Evolutionary conservation across 2,888 invertebrate genomes (phyloP).

Genomic region (Campopleginae sp.): DNA sequence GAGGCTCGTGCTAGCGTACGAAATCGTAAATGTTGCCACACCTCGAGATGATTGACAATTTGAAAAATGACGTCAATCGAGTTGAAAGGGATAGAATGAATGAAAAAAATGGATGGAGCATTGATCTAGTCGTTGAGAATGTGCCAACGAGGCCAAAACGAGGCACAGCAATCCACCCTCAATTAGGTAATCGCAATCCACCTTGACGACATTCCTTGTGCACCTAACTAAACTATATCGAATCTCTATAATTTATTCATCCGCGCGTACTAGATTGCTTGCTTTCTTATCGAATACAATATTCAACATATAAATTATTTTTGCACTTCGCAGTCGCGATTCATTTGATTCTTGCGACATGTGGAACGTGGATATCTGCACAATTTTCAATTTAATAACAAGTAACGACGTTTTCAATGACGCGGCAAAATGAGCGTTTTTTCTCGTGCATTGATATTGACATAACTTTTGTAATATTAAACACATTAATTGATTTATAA

Average conservation of each 20-base stretch:
- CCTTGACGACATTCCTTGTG: slow-evolving; percentile 27
- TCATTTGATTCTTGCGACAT: slow-evolving; percentile 5
- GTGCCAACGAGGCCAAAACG: slow-evolving; percentile 1
- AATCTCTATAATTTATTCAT: slow-evolving; percentile 23
- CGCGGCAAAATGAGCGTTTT: not conserved
- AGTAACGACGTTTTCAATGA: not conserved
- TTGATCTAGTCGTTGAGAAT: slow-evolving; percentile 9
- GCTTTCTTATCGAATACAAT: slow-evolving; percentile 12
- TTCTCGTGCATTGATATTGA: slow-evolving; percentile 6
- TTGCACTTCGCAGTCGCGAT: slow-evolving; percentile 3
- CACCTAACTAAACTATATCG: slow-evolving; percentile 9
- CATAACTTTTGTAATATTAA: not conserved
- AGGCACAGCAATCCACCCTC: slow-evolving; percentile 13
- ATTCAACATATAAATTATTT: slow-evolving; percentile 29
- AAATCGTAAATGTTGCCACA: not conserved
- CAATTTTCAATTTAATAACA: slow-evolving; percentile 10
- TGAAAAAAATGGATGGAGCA: not conserved
- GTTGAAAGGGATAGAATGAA: not conserved
- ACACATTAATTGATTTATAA: too few relatives aligned
- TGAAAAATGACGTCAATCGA: not conserved
- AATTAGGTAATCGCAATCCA: slow-evolving; percentile 25
- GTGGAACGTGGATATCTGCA: not conserved
- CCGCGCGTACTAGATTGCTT: not conserved
- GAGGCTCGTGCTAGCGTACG: not conserved
- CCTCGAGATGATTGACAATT: slow-evolving; percentile 9